phyloP scores from a whole-genome alignment of 2,888 invertebrate species.

The Tyria jacobaeae region DNA sequence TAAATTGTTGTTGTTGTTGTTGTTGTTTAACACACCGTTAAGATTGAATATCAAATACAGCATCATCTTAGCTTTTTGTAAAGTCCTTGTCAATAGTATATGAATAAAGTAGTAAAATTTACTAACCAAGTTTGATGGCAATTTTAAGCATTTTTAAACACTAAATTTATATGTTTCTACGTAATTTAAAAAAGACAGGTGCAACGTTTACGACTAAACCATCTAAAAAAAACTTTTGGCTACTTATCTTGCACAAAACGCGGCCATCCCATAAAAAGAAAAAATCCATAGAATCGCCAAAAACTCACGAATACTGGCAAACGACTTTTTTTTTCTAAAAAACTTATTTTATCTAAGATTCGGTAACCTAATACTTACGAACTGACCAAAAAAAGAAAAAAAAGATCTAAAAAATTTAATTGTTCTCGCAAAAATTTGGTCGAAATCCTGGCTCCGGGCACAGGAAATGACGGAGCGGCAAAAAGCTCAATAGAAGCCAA shows the following conservation, averaged over 20 bases:
- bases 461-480: slow-evolving; percentile 81
- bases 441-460: slow-evolving; percentile 71
- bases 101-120: no score
- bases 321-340: slow-evolving; percentile 62
- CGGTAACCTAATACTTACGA: slow-evolving; percentile 76
- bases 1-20: no score
- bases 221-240: slow-evolving; percentile 53
- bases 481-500: slow-evolving; percentile 71
- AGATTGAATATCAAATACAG: no score
- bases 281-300: slow-evolving; percentile 61
- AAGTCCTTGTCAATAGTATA: no score
- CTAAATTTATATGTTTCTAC: slow-evolving; percentile 15
- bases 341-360: slow-evolving; percentile 64
- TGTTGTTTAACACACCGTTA: no score
- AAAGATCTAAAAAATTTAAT: slow-evolving; percentile 73
- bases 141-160: background rate
- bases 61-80: no score
- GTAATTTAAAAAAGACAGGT: slow-evolving; percentile 45
- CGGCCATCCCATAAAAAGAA: slow-evolving; percentile 55
- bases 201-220: slow-evolving; percentile 41
- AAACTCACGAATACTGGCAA: slow-evolving; percentile 47
- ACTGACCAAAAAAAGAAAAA: slow-evolving; percentile 76
- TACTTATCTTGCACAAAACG: slow-evolving; percentile 62
- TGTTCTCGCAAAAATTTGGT: slow-evolving; percentile 78
- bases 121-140: no score